A percentile compares a stretch with the other conserved stretches of the same genome.
These are phyloP conservation scores for Mus caroli DNA, from an alignment of 2,797 vertebrate genomes.

Conservation along the genomic window DNA sequence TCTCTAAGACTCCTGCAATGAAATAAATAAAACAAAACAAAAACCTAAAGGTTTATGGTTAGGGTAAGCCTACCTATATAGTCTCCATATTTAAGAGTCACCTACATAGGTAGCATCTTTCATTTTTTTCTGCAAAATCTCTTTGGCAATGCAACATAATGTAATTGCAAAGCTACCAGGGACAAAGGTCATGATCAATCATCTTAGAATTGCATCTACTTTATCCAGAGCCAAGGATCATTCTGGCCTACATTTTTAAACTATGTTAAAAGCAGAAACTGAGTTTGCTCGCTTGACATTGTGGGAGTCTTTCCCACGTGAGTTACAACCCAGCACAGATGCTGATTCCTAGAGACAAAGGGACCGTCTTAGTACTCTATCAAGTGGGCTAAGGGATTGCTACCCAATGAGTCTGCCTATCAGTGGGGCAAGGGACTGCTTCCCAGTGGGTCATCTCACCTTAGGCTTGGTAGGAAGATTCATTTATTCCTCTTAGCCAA, in stretches of 20 bases:
- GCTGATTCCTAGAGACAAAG: neutral
- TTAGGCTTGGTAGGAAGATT: neutral
- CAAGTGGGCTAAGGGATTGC: neutral
- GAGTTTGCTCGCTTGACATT: neutral
- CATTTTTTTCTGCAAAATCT: neutral
- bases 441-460: neutral
- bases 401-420: no score
- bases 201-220: neutral
- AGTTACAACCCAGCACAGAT: neutral
- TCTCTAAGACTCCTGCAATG: neutral
- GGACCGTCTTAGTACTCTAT: neutral
- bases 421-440: neutral
- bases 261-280: neutral
- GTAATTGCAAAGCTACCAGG: neutral
- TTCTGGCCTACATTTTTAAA: neutral
- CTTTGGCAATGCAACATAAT: neutral
- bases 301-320: neutral
- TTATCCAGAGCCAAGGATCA: neutral
- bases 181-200: neutral
- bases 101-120: neutral
- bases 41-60: neutral
- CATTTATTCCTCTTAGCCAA: neutral
- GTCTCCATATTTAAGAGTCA: neutral
- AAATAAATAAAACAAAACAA: neutral
- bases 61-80: neutral